A percentile compares a stretch with the other conserved stretches of the same genome.
phyloP scores from a whole-genome alignment of 2,797 vertebrate genomes.

The Neoniphon sammara region DNA sequence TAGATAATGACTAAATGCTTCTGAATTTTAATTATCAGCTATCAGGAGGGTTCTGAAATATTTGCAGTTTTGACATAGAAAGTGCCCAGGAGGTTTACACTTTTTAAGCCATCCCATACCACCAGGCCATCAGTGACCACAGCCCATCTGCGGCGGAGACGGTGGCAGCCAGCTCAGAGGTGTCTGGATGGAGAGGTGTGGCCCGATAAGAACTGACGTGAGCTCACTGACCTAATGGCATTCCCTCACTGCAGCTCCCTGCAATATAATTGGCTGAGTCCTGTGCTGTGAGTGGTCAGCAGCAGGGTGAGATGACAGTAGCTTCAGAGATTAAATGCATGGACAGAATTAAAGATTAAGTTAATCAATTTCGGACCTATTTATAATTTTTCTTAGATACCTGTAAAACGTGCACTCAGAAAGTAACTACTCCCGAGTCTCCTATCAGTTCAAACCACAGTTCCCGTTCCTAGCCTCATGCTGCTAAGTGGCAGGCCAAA shows the following conservation, averaged over 20 bases:
- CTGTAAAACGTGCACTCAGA: no score
- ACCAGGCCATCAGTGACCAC: not conserved
- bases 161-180: constrained; percentile 30
- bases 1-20: not conserved
- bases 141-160: constrained; percentile 3
- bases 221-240: constrained; percentile 57
- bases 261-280: constrained; percentile 33
- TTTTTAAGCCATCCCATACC: constrained; percentile 11
- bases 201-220: constrained; percentile 41
- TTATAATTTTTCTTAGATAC: no score
- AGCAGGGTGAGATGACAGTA: constrained; percentile 35
- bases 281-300: constrained; percentile 30
- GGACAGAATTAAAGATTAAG: not conserved
- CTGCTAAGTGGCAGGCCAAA: no score
- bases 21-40: not conserved
- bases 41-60: not conserved
- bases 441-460: no score
- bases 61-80: constrained; percentile 3
- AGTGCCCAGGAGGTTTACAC: constrained; percentile 2
- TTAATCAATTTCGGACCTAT: no score
- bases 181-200: constrained; percentile 32
- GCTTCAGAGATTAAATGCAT: not conserved
- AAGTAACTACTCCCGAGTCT: no score
- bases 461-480: no score
- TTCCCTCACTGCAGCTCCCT: constrained; percentile 49